These are phyloP conservation scores for Rallus limicola DNA, from an alignment of 2,113 vertebrate species.

Conservation along the genomic window DNA sequence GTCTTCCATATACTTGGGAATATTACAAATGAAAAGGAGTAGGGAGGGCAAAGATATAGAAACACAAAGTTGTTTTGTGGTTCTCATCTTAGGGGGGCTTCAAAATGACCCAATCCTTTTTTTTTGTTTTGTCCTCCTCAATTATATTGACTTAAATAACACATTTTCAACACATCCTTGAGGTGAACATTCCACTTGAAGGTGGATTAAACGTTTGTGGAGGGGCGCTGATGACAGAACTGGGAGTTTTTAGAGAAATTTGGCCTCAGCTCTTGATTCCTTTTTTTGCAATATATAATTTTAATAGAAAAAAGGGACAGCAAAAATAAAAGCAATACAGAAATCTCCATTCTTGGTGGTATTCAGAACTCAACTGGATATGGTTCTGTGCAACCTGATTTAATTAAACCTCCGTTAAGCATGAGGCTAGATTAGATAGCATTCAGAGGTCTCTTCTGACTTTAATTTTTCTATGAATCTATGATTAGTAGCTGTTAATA, in stretches of 20 bases:
- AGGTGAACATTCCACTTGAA: neutral
- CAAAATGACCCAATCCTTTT: neutral
- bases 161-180: neutral
- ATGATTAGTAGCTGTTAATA: slow-evolving; percentile 34
- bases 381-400: neutral
- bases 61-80: neutral
- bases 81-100: neutral
- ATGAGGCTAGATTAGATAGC: neutral
- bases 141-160: neutral
- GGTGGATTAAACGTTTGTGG: neutral
- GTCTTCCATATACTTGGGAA: neutral
- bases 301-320: neutral
- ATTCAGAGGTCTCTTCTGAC: slow-evolving; percentile 4
- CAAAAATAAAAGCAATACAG: neutral
- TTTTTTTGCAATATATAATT: neutral
- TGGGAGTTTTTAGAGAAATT: neutral
- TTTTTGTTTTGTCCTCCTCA: neutral
- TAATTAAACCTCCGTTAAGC: slow-evolving; percentile 14
- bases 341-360: neutral
- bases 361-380: neutral
- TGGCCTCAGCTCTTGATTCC: neutral
- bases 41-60: neutral
- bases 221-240: neutral
- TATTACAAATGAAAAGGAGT: neutral
- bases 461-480: slow-evolving; percentile 39